These are phyloP conservation scores for Metallyticus violacea DNA, from an alignment of 2,888 invertebrate genomes.

Conservation along the genomic window DNA sequence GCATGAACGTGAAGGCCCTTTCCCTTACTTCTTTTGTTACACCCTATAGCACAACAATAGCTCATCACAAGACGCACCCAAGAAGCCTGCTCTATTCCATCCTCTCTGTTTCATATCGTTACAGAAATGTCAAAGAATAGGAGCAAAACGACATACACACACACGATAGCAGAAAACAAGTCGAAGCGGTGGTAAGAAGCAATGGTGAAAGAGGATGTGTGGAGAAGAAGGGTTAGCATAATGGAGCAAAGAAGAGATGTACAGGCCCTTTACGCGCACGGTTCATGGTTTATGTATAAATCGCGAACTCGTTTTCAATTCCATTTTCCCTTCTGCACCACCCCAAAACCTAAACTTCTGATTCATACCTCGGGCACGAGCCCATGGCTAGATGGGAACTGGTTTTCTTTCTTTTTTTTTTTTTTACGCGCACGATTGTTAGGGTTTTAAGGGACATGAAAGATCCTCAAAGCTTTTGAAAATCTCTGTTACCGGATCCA, in stretches of 20 bases:
- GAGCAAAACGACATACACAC: not conserved
- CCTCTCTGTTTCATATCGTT: not conserved
- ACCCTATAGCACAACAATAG: conserved; percentile 1
- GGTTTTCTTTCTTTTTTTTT: not conserved
- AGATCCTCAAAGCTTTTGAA: not conserved
- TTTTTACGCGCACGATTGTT: not conserved
- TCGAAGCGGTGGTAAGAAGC: too few relatives aligned
- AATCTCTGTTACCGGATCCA: not conserved
- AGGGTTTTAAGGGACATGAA: not conserved
- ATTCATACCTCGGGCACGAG: not conserved
- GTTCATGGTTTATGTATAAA: not conserved
- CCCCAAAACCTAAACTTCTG: not conserved
- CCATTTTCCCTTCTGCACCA: too few relatives aligned
- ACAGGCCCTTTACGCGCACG: not conserved
- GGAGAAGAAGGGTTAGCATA: not conserved
- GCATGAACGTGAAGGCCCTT: not conserved
- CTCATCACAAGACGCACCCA: not conserved
- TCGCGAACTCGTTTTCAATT: not conserved
- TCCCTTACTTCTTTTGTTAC: not conserved
- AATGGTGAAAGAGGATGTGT: not conserved
- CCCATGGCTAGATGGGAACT: not conserved
- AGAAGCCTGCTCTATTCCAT: not conserved
- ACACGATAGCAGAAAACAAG: not conserved
- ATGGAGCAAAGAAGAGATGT: not conserved
- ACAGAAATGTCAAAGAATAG: not conserved